Evolutionary conservation across 2,113 vertebrate species (phyloP), one percentile per base, ranked within the genome.

Genomic region (Oreotrochilus melanogaster): DNA sequence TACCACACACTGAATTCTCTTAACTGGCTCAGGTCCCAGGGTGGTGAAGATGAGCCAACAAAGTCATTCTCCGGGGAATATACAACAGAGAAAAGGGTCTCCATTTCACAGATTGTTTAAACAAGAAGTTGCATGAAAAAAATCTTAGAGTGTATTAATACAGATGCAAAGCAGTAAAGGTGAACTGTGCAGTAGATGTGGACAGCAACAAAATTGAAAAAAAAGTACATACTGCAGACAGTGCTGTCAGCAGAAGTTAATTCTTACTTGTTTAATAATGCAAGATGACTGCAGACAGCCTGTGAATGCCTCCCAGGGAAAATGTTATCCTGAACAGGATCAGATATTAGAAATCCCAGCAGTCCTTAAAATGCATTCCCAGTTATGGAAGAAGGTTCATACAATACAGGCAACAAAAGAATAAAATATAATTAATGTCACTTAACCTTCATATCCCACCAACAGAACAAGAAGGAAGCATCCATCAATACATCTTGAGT

Each of bases 261-360:
- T 94, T 92, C 69, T 76, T 56, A 11, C 78, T 76, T 78, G 75
- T 80, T 93, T 93, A 95, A 88, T 93, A 95, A 92, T 88, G 81
- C 60, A 89, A 78, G 67, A 70, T 24, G 74, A 91, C 85, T 71
- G 72, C 85, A 88, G 85, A 56, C 86, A 92, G 95, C 31, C 82
- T 84, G 74, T 13, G n/a, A 90, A 56, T n/a, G 75, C 61, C 33
- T 88, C 82, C 62, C 82, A 66, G 6, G 71, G 66, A 70, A 80
- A 25, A 51, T n/a, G 51, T 71, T 90, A 83, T 39, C 88, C 89
- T 48, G 56, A 71, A 56, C 71, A 80, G 51, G 61, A 73, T 86
- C 89, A 90, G 78, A 43, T 86, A 65, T 42, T 27, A 1, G 78
- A 96, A 92, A 85, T 66, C 67, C 82, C 72, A 91, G 11, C 33